Evolutionary conservation across 1,140 invertebrate species (phyloP).

Genomic region (Danaus plexippus): DNA sequence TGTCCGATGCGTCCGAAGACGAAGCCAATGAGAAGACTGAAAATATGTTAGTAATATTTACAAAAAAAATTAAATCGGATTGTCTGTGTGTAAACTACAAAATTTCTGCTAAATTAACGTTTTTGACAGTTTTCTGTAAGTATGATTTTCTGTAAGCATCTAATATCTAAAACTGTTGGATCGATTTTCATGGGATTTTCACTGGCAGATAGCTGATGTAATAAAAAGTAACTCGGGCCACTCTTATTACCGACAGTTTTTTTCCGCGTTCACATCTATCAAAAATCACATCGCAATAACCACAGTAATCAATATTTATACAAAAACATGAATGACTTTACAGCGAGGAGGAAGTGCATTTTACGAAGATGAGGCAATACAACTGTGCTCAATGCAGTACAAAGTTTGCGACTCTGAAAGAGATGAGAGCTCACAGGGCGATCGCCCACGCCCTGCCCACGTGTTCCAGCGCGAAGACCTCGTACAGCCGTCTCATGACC

Average conservation of each 20-base stretch:
- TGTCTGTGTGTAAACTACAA: neutral
- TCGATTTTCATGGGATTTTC: no score
- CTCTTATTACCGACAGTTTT: no score
- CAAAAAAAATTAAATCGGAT: neutral
- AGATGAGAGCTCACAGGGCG: slow-evolving; percentile 75
- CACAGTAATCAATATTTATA: no score
- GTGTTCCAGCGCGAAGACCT: slow-evolving; percentile 30
- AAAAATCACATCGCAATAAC: no score
- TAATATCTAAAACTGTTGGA: no score
- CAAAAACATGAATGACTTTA: slow-evolving; percentile 11
- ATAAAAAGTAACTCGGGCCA: no score
- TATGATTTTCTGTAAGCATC: no score
- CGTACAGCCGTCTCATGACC: slow-evolving; percentile 43
- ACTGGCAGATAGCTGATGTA: no score
- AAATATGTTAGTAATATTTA: slow-evolving; percentile 47
- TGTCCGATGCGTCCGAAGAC: slow-evolving; percentile 77
- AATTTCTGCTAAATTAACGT: neutral
- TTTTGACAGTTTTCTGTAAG: no score
- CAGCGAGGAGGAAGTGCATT: slow-evolving; percentile 46
- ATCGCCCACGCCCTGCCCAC: slow-evolving; percentile 54
- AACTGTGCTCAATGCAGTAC: slow-evolving; percentile 75
- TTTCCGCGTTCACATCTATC: no score
- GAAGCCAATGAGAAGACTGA: slow-evolving; percentile 51
- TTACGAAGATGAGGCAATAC: slow-evolving; percentile 46
- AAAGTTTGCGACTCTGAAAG: slow-evolving; percentile 76